These are phyloP conservation scores for Meloe dianella DNA, from an alignment of 2,888 invertebrate genomes.

Conservation along the genomic window DNA sequence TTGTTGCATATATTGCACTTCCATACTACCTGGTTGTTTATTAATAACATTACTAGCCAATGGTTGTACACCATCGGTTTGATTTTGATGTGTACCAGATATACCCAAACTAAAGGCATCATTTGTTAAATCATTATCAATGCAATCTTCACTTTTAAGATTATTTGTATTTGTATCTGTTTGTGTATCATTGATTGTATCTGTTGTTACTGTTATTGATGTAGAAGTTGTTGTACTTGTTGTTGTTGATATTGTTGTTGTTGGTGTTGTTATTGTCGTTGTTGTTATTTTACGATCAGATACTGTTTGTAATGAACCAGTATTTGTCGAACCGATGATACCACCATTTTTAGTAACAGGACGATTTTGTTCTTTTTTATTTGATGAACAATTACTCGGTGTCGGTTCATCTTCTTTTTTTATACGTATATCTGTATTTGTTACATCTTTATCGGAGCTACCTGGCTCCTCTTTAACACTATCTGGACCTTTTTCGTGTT, in stretches of 20 bases:
- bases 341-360: slow-evolving; percentile 58
- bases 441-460: slow-evolving; percentile 57
- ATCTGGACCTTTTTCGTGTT: slow-evolving; percentile 60
- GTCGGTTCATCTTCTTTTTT: slow-evolving; percentile 57
- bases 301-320: slow-evolving; percentile 55
- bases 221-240: not conserved
- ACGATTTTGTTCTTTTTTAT: slow-evolving; percentile 54
- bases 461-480: slow-evolving; percentile 59
- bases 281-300: slow-evolving; percentile 50
- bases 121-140: slow-evolving; percentile 54
- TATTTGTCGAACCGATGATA: slow-evolving; percentile 59
- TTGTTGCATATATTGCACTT: slow-evolving; percentile 90
- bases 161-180: slow-evolving; percentile 37
- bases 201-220: slow-evolving; percentile 1
- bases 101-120: slow-evolving; percentile 55
- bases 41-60: slow-evolving; percentile 78
- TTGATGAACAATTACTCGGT: slow-evolving; percentile 47
- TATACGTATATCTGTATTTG: slow-evolving; percentile 55
- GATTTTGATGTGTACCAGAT: slow-evolving; percentile 53
- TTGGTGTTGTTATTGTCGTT: slow-evolving; percentile 27
- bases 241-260: not conserved
- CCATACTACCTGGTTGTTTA: slow-evolving; percentile 81
- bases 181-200: slow-evolving; percentile 2
- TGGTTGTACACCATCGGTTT: slow-evolving; percentile 73
- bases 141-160: slow-evolving; percentile 56